These are phyloP conservation scores for Acrossocheilus wenchowensis DNA, from an alignment of 2,797 vertebrate species.

Conservation along the genomic window DNA sequence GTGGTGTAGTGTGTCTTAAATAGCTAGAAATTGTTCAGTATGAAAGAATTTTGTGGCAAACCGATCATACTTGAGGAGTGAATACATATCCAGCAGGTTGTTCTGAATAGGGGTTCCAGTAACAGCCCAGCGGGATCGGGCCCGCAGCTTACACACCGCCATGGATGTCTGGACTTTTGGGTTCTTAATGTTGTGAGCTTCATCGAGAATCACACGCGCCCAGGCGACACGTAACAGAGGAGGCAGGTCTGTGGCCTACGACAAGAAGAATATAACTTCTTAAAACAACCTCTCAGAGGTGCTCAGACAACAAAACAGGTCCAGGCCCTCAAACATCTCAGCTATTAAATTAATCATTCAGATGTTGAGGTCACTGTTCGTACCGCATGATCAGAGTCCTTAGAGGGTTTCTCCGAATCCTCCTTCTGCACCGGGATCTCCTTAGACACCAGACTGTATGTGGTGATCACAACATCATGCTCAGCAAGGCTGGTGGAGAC, in stretches of 20 bases:
- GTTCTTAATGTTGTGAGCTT: conserved; percentile 96
- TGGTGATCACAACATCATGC: conserved; percentile 93
- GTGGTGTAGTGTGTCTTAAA: background rate
- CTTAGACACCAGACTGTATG: conserved; percentile 90
- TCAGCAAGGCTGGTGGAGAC: conserved; percentile 80
- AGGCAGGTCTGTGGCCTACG: conserved; percentile 62
- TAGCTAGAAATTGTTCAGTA: background rate
- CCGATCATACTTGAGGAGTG: conserved; percentile 88
- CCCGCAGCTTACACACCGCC: conserved; percentile 88
- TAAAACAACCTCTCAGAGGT: background rate
- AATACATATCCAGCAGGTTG: conserved; percentile 96
- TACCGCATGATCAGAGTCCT: conserved; percentile 76
- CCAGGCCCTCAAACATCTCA: background rate
- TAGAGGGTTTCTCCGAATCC: conserved; percentile 72
- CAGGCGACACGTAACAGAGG: conserved; percentile 86
- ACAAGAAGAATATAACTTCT: background rate
- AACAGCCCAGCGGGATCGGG: conserved; percentile 90
- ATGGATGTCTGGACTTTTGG: conserved; percentile 90
- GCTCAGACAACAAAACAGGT: background rate
- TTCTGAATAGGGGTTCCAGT: conserved; percentile 98
- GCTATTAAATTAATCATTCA: background rate
- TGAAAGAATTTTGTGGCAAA: background rate
- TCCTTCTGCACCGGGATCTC: conserved; percentile 87
- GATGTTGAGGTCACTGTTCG: conserved; percentile 12
- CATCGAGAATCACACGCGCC: conserved; percentile 90